These are phyloP conservation scores for Myodes glareolus DNA, from an alignment of 2,113 vertebrate genomes.

Conservation along the genomic window DNA sequence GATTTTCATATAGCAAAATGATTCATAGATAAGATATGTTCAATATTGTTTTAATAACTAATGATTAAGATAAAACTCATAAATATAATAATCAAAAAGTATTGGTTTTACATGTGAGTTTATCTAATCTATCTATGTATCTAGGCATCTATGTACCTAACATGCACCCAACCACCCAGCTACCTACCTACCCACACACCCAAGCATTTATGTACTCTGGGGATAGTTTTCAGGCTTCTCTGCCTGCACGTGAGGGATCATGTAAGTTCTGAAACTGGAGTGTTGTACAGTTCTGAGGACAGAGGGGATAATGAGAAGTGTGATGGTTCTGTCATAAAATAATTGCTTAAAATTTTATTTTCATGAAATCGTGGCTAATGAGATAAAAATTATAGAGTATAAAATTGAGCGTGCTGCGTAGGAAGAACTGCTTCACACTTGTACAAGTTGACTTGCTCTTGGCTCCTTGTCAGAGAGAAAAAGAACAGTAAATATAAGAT, in stretches of 20 bases:
- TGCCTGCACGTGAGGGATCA: background rate
- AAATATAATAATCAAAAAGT: background rate
- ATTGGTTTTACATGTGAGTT: background rate
- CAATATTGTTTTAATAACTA: conserved; percentile 14
- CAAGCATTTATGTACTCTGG: background rate
- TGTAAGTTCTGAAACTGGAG: background rate
- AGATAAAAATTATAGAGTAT: conserved; percentile 24
- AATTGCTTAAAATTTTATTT: background rate
- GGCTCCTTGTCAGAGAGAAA: background rate
- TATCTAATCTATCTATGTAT: background rate
- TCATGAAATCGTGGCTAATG: background rate
- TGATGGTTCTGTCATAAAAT: background rate
- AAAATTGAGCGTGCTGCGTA: background rate
- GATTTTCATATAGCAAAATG: background rate
- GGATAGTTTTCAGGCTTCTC: background rate
- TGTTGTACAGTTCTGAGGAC: background rate
- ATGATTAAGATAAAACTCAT: background rate
- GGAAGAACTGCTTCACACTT: background rate
- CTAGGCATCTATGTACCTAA: background rate
- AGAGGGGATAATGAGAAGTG: background rate
- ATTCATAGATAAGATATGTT: background rate
- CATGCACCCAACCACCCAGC: background rate
- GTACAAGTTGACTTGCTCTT: background rate
- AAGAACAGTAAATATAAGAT: conserved; percentile 4
- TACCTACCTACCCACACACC: background rate